Evolutionary conservation across 2,113 vertebrate species (phyloP).

Genomic region (Notarius lentiginosus): DNA sequence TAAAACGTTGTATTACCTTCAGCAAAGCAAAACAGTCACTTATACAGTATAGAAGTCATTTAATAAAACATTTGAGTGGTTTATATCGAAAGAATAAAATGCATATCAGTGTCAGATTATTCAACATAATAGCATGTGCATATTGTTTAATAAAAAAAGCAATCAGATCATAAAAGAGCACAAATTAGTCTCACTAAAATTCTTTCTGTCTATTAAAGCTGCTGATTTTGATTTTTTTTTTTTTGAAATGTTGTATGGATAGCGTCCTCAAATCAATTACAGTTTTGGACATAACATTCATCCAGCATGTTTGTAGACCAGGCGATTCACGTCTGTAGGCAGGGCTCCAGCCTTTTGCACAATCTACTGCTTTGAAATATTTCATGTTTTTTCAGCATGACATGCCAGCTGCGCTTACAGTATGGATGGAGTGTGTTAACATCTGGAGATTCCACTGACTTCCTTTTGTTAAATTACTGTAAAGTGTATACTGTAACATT

Average conservation of each 20-base stretch:
- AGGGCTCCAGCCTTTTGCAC: neutral
- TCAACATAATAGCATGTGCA: neutral
- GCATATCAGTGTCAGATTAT: neutral
- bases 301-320: neutral
- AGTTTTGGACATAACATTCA: neutral
- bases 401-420: neutral
- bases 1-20: neutral
- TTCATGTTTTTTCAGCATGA: constrained; percentile 18
- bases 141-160: neutral
- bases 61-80: neutral
- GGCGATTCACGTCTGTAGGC: constrained; percentile 5
- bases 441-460: constrained; percentile 14
- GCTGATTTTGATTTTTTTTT: neutral
- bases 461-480: constrained; percentile 22
- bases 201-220: neutral
- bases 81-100: neutral
- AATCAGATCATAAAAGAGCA: neutral
- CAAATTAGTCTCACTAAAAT: neutral
- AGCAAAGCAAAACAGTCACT: constrained; percentile 5
- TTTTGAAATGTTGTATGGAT: neutral
- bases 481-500: constrained; percentile 28
- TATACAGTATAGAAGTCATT: neutral
- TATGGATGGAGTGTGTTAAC: neutral
- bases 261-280: neutral
- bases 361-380: neutral